phyloP scores from a whole-genome alignment of 2,888 invertebrate genomes.

The Zaprionus obscuricornis region DNA sequence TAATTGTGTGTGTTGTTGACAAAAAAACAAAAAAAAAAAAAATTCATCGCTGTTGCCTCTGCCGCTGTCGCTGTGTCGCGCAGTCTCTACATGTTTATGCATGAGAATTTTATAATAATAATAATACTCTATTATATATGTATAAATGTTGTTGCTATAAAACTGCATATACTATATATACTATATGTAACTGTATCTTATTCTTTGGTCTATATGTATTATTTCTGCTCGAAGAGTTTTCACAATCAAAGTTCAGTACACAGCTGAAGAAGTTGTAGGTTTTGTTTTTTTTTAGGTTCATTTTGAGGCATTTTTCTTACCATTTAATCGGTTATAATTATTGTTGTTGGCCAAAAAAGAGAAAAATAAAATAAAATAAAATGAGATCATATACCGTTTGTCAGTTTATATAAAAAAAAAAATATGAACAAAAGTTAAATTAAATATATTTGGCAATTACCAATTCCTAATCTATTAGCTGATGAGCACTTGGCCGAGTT shows the following conservation, averaged over 20 bases:
- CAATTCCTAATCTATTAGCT: slow-evolving; percentile 85
- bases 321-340: slow-evolving; percentile 25
- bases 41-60: slow-evolving; percentile 56
- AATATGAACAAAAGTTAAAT: slow-evolving; percentile 22
- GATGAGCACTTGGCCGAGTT: slow-evolving; percentile 97
- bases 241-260: slow-evolving; percentile 34
- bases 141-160: slow-evolving; percentile 50
- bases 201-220: slow-evolving; percentile 36
- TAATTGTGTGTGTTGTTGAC: slow-evolving; percentile 76
- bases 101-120: slow-evolving; percentile 56
- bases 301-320: slow-evolving; percentile 17
- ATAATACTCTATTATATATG: slow-evolving; percentile 34
- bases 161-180: slow-evolving; percentile 30
- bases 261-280: slow-evolving; percentile 25
- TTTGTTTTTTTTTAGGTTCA: slow-evolving; percentile 36
- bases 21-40: no score
- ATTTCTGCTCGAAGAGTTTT: slow-evolving; percentile 24
- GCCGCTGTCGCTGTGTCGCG: slow-evolving; percentile 44
- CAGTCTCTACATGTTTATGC: slow-evolving; percentile 64
- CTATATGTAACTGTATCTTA: slow-evolving; percentile 30
- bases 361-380: slow-evolving; percentile 77
- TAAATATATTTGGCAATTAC: slow-evolving; percentile 18
- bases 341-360: no score
- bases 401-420: slow-evolving; percentile 22
- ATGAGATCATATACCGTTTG: slow-evolving; percentile 81